Evolutionary conservation across 2,113 vertebrate species (phyloP).

Genomic region (Cebus imitator): DNA sequence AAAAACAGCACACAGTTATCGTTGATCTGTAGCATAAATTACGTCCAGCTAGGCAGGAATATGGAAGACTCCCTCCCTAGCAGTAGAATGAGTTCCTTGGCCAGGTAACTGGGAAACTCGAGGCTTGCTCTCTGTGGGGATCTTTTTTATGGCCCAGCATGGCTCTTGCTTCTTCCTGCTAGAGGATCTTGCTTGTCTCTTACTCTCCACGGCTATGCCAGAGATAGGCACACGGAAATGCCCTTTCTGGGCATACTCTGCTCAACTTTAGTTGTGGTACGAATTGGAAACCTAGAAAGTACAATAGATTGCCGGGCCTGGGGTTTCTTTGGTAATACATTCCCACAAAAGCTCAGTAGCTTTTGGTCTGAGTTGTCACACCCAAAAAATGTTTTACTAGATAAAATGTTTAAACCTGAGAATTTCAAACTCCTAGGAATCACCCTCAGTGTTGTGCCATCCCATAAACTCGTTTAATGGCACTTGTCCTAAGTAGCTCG

Average conservation of each 20-base stretch:
- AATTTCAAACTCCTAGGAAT: neutral
- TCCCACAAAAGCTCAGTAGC: neutral
- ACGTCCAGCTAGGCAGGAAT: neutral
- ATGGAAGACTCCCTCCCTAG: neutral
- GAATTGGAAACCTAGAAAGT: neutral
- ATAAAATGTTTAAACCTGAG: neutral
- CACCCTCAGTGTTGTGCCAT: neutral
- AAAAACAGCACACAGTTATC: neutral
- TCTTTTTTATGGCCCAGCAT: neutral
- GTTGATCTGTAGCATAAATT: no score
- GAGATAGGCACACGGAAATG: neutral
- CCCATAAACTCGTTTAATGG: neutral
- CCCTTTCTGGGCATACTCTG: neutral
- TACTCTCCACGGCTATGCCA: neutral
- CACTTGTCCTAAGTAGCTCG: neutral
- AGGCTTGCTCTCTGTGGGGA: neutral
- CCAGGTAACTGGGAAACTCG: neutral
- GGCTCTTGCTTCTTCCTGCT: neutral
- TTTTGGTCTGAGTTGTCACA: neutral
- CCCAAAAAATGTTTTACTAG: neutral
- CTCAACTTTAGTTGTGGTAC: neutral
- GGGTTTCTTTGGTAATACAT: neutral
- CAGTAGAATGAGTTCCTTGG: neutral
- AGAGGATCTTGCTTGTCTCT: neutral
- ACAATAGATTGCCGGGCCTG: neutral